Evolutionary conservation across 2,797 vertebrate genomes (phyloP).

Genomic region (Avahi laniger): DNA sequence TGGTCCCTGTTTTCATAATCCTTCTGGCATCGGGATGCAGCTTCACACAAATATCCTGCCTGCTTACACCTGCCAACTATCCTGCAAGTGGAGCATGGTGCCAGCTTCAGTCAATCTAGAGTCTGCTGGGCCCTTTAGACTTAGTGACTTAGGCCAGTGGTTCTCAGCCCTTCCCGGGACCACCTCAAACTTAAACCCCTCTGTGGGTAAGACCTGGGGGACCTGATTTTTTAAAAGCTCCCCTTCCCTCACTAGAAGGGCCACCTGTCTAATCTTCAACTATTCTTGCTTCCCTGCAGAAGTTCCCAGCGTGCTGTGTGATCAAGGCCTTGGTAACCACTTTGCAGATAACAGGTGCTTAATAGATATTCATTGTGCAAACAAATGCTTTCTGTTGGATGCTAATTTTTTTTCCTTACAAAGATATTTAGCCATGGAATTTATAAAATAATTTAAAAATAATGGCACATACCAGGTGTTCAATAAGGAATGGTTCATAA

Average conservation of each 20-base stretch:
- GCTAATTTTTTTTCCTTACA: neutral
- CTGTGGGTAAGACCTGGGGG: neutral
- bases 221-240: neutral
- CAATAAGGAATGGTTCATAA: neutral
- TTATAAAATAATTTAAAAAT: conserved; percentile 40
- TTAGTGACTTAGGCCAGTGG: neutral
- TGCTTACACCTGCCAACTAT: neutral
- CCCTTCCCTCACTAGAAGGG: neutral
- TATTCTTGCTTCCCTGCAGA: neutral
- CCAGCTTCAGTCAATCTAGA: neutral
- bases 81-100: neutral
- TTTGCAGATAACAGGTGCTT: neutral
- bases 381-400: neutral
- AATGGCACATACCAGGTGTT: neutral
- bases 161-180: neutral
- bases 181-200: neutral
- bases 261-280: neutral
- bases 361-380: neutral
- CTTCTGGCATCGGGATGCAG: conserved; percentile 33
- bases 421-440: neutral
- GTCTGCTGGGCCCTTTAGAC: neutral
- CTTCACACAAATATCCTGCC: neutral
- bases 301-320: neutral
- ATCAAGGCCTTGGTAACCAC: neutral
- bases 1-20: neutral